These are phyloP conservation scores for Neomonachus schauinslandi DNA, from an alignment of 2,113 vertebrate species.

Conservation along the genomic window DNA sequence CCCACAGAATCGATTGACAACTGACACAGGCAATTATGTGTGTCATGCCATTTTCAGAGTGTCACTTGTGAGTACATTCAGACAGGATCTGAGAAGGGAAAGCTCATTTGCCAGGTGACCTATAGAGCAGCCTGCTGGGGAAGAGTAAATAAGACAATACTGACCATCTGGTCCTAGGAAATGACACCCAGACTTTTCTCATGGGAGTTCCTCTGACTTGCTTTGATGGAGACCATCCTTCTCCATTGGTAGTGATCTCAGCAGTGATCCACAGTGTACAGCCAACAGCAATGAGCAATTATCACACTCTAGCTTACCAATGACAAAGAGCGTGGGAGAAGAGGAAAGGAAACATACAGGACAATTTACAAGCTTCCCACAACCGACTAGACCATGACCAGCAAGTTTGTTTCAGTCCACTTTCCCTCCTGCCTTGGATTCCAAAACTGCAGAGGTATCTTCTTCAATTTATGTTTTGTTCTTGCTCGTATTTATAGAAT, in stretches of 20 bases:
- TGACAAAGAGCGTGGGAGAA: neutral
- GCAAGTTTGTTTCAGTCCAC: neutral
- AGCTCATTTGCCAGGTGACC: constrained; percentile 69
- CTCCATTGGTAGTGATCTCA: constrained; percentile 28
- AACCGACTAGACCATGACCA: neutral
- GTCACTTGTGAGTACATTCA: constrained; percentile 57
- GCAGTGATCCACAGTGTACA: neutral
- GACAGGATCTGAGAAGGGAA: constrained; percentile 53
- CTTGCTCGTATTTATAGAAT: neutral
- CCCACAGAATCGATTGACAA: constrained; percentile 69
- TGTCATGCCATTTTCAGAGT: constrained; percentile 64
- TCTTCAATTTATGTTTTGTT: constrained; percentile 39
- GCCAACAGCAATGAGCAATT: constrained; percentile 34
- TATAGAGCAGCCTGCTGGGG: constrained; percentile 61
- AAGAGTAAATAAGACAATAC: constrained; percentile 52
- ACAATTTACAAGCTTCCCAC: neutral
- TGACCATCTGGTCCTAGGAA: constrained; percentile 69
- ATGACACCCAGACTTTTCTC: constrained; percentile 44
- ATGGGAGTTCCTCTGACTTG: constrained; percentile 37
- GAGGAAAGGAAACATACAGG: neutral
- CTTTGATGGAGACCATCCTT: constrained; percentile 50
- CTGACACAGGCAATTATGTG: constrained; percentile 71
- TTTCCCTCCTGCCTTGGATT: neutral
- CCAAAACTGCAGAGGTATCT: neutral
- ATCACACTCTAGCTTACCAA: neutral